These are phyloP conservation scores for Labeo catla DNA, from an alignment of 2,113 vertebrate species.

Conservation along the genomic window DNA sequence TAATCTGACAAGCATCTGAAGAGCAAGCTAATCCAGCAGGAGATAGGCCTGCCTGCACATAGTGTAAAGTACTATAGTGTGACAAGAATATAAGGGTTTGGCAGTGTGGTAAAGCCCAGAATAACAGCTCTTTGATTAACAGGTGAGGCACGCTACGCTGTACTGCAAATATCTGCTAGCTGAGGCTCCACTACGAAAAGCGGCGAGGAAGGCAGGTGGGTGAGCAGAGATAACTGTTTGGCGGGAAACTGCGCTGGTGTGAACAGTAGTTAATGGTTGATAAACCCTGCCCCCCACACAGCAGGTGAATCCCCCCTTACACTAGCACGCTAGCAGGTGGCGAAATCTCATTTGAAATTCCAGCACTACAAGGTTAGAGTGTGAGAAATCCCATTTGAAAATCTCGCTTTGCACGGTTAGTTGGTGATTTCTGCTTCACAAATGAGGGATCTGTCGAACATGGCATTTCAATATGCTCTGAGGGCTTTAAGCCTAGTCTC, in stretches of 20 bases:
- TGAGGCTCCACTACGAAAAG: slow-evolving; percentile 8
- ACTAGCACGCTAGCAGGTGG: slow-evolving; percentile 50
- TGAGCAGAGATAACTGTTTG: slow-evolving; percentile 46
- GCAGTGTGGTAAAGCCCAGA: not conserved
- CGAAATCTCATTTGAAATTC: slow-evolving; percentile 59
- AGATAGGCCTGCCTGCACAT: slow-evolving; percentile 33
- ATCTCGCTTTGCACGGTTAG: slow-evolving; percentile 40
- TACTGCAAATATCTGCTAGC: slow-evolving; percentile 44
- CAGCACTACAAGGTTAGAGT: slow-evolving; percentile 39
- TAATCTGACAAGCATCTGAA: slow-evolving; percentile 49
- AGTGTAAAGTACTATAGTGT: slow-evolving; percentile 24
- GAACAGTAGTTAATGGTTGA: slow-evolving; percentile 55
- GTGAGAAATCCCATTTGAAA: slow-evolving; percentile 54
- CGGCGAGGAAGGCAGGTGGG: slow-evolving; percentile 49
- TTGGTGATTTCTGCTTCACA: slow-evolving; percentile 38
- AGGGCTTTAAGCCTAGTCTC: slow-evolving; percentile 43
- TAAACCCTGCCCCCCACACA: slow-evolving; percentile 49
- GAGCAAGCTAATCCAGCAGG: slow-evolving; percentile 35
- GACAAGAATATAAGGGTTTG: not conserved
- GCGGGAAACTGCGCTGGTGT: slow-evolving; percentile 14
- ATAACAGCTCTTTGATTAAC: slow-evolving; percentile 22
- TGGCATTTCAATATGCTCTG: slow-evolving; percentile 21
- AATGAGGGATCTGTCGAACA: slow-evolving; percentile 48
- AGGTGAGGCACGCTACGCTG: slow-evolving; percentile 25
- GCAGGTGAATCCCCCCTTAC: slow-evolving; percentile 45